Base-by-base conservation (phyloP, 37 sponge, comb jelly and placozoan genomes). In the Beroe forskalii region DNA sequence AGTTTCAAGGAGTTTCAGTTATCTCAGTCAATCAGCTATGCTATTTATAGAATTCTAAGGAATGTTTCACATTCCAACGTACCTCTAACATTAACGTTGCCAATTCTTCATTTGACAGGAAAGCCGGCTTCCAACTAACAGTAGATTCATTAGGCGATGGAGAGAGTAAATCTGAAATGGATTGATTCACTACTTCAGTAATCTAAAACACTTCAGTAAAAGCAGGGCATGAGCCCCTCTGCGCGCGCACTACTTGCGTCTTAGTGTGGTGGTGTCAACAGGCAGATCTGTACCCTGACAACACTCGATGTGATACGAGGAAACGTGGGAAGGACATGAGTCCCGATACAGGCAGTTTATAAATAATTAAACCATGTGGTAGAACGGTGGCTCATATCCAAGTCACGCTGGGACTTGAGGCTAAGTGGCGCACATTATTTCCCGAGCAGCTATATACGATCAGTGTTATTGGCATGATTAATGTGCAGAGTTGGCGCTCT, bases 11-110 rank as follows among this genome's bases (percentile, higher is more conserved):
- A n/a, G n/a, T n/a, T n/a, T n/a, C n/a, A n/a, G n/a, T n/a, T n/a
- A n/a, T n/a, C n/a, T n/a, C n/a, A n/a, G n/a, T n/a, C n/a, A n/a
- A n/a, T n/a, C n/a, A n/a, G n/a, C n/a, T n/a, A n/a, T n/a, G n/a
- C n/a, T n/a, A n/a, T n/a, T n/a, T n/a, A n/a, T n/a, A n/a, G n/a
- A n/a, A n/a, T n/a, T n/a, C n/a, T n/a, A n/a, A n/a, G n/a, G n/a
- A n/a, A n/a, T n/a, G n/a, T n/a, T n/a, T n/a, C n/a, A n/a, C n/a
- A n/a, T n/a, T n/a, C n/a, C n/a, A n/a, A n/a, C 72, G 24, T 2
- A 69, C 72, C 72, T 69, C 72, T 32, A 69, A 69, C 72, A 69
- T 69, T 19, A 69, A 35, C 36, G 72, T 69, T 35, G 72, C 72
- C 19, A 69, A 33, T 32, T 69, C 72, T 32, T 69, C 72, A 33